Evolutionary conservation across 2,113 vertebrate genomes (phyloP).

Genomic region (Myotis davidii): DNA sequence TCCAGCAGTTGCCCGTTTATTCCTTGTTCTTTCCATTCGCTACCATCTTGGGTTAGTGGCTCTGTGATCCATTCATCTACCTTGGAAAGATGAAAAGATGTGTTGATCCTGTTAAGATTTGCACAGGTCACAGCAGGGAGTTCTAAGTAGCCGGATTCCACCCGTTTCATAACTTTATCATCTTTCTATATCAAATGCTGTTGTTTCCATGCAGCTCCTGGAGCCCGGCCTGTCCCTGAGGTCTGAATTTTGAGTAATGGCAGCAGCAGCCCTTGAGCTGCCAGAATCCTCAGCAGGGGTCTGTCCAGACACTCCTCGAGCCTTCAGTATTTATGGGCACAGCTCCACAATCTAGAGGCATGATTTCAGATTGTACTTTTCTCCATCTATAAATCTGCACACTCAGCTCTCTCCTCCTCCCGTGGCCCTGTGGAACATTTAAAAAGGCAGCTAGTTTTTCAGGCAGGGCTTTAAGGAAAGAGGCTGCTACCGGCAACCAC

Average conservation of each 20-base stretch:
- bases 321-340: conserved; percentile 63
- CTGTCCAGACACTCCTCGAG: background rate
- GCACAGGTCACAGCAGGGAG: background rate
- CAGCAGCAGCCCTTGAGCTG: background rate
- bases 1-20: background rate
- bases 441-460: conserved; percentile 68
- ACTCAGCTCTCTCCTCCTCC: conserved; percentile 33
- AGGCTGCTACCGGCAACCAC: conserved; percentile 51
- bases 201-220: conserved; percentile 31
- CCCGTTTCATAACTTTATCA: conserved; percentile 22
- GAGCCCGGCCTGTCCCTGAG: background rate
- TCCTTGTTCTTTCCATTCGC: conserved; percentile 7
- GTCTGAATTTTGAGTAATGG: conserved; percentile 63
- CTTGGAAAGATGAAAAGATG: conserved; percentile 55
- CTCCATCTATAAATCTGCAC: conserved; percentile 63
- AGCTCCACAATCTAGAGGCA: background rate
- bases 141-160: conserved; percentile 8
- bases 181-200: conserved; percentile 23
- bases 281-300: conserved; percentile 32
- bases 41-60: background rate
- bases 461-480: conserved; percentile 39
- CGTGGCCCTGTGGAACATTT: conserved; percentile 42
- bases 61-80: conserved; percentile 16
- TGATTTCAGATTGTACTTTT: conserved; percentile 67
- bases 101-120: conserved; percentile 16